Evolutionary conservation across 2,113 vertebrate species (phyloP).

Genomic region (Sinocyclocheilus anshuiensis): DNA sequence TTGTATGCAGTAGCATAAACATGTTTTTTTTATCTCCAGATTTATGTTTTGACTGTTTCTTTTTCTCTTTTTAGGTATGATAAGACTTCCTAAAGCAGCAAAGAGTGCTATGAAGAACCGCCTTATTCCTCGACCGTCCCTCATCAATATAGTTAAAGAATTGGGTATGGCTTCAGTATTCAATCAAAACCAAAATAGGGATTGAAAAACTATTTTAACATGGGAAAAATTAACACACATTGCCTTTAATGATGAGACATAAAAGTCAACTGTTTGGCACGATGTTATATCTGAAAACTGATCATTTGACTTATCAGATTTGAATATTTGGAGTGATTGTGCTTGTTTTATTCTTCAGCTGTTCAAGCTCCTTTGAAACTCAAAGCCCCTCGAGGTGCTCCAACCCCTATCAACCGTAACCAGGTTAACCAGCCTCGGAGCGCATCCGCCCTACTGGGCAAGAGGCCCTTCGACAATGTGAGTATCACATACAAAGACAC

Average conservation of each 20-base stretch:
- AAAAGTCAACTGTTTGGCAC: not conserved
- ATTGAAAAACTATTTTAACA: not conserved
- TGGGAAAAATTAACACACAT: too few species aligned
- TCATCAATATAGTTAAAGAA: conserved; percentile 88
- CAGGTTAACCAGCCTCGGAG: conserved; percentile 86
- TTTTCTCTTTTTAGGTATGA: conserved; percentile 78
- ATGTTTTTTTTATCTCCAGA: not conserved
- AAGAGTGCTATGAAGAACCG: conserved; percentile 84
- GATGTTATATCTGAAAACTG: not conserved
- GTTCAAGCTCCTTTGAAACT: conserved; percentile 88
- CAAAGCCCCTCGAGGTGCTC: conserved; percentile 86
- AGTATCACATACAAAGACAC: conserved; percentile 60
- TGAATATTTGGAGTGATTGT: conserved; percentile 1
- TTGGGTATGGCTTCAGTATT: conserved; percentile 72
- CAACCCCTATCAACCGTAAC: conserved; percentile 91
- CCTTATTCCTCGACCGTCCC: conserved; percentile 79
- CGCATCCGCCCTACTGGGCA: conserved; percentile 82
- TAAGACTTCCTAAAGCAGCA: conserved; percentile 88
- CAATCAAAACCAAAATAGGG: too few species aligned
- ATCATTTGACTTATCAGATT: not conserved
- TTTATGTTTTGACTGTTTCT: not conserved
- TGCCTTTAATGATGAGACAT: not conserved
- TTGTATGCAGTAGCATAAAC: too few species aligned
- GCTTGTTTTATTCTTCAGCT: conserved; percentile 69
- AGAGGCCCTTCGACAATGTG: conserved; percentile 85